Percentiles rank a stretch among this genome's conserved stretches.
phyloP scores from a whole-genome alignment of 2,888 invertebrate genomes.

The Agrochola macilenta region DNA sequence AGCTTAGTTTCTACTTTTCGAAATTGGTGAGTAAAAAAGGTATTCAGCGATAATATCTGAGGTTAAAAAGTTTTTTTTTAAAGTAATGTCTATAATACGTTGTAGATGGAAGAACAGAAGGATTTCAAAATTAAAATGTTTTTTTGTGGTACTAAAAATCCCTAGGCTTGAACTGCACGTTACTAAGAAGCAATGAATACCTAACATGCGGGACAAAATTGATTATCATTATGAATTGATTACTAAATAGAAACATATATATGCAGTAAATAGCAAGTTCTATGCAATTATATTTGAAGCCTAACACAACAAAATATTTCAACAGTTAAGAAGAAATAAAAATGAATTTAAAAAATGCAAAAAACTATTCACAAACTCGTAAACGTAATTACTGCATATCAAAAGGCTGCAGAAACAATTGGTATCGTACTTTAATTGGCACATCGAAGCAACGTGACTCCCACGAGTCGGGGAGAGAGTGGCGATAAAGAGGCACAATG shows the following conservation, averaged over 20 bases:
- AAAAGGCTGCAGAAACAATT: slow-evolving; percentile 63
- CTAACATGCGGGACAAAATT: too few relatives aligned
- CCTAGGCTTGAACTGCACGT: not conserved
- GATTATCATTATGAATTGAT: not conserved
- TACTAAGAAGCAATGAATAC: not conserved
- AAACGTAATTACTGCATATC: slow-evolving; percentile 68
- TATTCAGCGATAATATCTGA: not conserved
- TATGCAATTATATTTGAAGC: not conserved
- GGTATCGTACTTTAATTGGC: slow-evolving; percentile 77
- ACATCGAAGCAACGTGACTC: slow-evolving; percentile 74
- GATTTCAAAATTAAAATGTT: not conserved
- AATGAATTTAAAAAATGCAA: slow-evolving; percentile 6
- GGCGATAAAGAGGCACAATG: slow-evolving; percentile 75
- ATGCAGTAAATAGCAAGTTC: not conserved
- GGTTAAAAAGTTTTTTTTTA: not conserved
- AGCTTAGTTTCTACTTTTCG: not conserved
- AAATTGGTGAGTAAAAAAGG: not conserved
- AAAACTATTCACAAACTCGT: slow-evolving; percentile 48
- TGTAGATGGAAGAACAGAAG: not conserved
- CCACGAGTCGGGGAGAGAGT: slow-evolving; percentile 75
- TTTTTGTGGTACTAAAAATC: not conserved
- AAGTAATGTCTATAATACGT: not conserved
- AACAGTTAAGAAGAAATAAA: slow-evolving; percentile 12
- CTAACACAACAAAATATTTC: not conserved
- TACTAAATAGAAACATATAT: not conserved